Conservation (phyloP, 1,140 invertebrate species). For the Anastrepha obliqua region DNA sequence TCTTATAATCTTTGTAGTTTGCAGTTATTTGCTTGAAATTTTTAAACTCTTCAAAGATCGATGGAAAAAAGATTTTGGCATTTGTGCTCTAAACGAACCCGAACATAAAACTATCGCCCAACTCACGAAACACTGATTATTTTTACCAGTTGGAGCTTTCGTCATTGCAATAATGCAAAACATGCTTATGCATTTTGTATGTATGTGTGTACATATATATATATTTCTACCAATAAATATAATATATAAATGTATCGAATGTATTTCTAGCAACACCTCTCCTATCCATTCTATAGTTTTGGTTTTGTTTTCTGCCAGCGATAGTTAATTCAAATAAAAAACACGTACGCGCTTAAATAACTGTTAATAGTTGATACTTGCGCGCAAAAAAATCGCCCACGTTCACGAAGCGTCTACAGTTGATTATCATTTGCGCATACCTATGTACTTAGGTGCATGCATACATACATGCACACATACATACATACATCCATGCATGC, state of each 20-base stretch:
- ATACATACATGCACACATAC: background rate
- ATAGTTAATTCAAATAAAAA: background rate
- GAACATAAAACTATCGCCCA: too few relatives aligned
- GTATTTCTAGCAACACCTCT: background rate
- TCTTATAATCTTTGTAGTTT: too few relatives aligned
- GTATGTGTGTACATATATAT: background rate
- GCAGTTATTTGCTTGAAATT: too few relatives aligned
- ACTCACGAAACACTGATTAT: too few relatives aligned
- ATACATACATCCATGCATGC: background rate
- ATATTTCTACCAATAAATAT: background rate
- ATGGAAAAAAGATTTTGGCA: too few relatives aligned
- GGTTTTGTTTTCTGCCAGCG: conserved; percentile 1
- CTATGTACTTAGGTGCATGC: background rate
- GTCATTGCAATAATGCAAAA: too few relatives aligned
- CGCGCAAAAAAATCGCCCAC: background rate
- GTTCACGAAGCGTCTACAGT: conserved; percentile 10
- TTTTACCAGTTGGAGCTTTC: too few relatives aligned
- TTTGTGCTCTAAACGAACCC: too few relatives aligned
- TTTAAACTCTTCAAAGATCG: too few relatives aligned
- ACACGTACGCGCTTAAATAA: conserved; percentile 23
- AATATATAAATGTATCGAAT: background rate
- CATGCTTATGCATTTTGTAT: background rate
- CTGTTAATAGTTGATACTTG: conserved; percentile 15
- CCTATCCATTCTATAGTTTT: background rate
- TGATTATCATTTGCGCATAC: background rate